phyloP scores from a whole-genome alignment of 2,113 vertebrate genomes.

The Chitala chitala region DNA sequence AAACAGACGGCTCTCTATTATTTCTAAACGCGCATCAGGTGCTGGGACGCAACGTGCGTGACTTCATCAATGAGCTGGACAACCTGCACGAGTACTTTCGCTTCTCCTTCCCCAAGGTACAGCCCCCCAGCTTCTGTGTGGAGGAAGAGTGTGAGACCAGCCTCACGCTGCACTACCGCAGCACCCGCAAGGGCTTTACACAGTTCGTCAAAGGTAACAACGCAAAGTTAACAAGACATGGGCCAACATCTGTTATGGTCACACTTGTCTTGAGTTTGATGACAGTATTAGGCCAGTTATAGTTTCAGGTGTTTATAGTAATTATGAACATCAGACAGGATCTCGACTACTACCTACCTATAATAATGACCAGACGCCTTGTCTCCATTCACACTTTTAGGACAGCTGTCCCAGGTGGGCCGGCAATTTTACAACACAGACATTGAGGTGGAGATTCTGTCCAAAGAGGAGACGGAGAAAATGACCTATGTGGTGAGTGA shows the following conservation, averaged over 20 bases:
- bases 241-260: too few relatives aligned
- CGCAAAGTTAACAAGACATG: too few relatives aligned
- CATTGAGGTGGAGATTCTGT: slow-evolving; percentile 66
- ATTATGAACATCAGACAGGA: not conserved
- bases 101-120: slow-evolving; percentile 68
- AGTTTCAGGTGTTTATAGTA: not conserved
- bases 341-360: not conserved
- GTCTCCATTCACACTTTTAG: slow-evolving; percentile 36
- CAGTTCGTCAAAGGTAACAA: slow-evolving; percentile 64
- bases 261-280: too few relatives aligned
- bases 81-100: slow-evolving; percentile 67
- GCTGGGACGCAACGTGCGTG: slow-evolving; percentile 59
- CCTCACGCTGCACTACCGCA: slow-evolving; percentile 61
- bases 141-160: slow-evolving; percentile 66
- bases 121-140: slow-evolving; percentile 65
- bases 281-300: not conserved
- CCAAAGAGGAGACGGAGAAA: slow-evolving; percentile 66
- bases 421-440: slow-evolving; percentile 68
- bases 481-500: slow-evolving; percentile 64
- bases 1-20: not conserved
- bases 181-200: slow-evolving; percentile 65
- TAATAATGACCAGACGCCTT: slow-evolving; percentile 5
- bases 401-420: slow-evolving; percentile 66
- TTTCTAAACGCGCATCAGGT: slow-evolving; percentile 39
- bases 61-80: slow-evolving; percentile 69